Evolutionary conservation across 2,113 vertebrate genomes (phyloP), one percentile per base, ranked within the genome.

Genomic region (Desmodus rotundus): DNA sequence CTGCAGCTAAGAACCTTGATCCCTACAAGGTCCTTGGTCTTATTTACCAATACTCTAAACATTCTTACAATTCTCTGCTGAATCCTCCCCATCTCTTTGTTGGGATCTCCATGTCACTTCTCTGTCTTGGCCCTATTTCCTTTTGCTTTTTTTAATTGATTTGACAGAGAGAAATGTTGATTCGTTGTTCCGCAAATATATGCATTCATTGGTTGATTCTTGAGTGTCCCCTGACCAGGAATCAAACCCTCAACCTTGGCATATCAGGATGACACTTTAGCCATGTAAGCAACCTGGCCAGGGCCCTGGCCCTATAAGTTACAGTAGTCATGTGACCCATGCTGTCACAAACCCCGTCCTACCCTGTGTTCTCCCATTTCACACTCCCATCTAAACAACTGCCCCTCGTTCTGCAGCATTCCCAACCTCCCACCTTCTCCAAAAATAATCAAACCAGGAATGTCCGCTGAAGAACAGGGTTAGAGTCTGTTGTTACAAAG

Each of bases 381-480:
- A 77, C 26, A 10, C 2, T 38, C 31, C 16, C 19, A 43, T 20
- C 41, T 83, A 65, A 50, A 22, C 56, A 38, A 22, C 19, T 63
- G 36, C 19, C 22, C 31, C 22, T 36, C 68, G 11, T 76, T 45
- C 81, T 70, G 19, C 13, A 61, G 13, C 17, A 9, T 26, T 22
- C n/a, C 76, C n/a, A n/a, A 10, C 56, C 45, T 63, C 17, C 63
- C 7, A 52, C 14, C 38, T 90, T 82, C 56, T 74, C 70, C 50
- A 50, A 76, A 47, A 63, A 41, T 74, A 89, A 89, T 80, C 58
- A 74, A 28, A 47, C 19, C 54, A 63, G 45, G 36, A 65, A 74
- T 63, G 31, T 45, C 83, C 58, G 15, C n/a, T 33, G 33, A 87
- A 87, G 20, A 43, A 47, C 9, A 2, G 24, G 16, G 19, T n/a